Evolutionary conservation across 1,140 invertebrate species (phyloP).

Genomic region (Sycophila sp.): DNA sequence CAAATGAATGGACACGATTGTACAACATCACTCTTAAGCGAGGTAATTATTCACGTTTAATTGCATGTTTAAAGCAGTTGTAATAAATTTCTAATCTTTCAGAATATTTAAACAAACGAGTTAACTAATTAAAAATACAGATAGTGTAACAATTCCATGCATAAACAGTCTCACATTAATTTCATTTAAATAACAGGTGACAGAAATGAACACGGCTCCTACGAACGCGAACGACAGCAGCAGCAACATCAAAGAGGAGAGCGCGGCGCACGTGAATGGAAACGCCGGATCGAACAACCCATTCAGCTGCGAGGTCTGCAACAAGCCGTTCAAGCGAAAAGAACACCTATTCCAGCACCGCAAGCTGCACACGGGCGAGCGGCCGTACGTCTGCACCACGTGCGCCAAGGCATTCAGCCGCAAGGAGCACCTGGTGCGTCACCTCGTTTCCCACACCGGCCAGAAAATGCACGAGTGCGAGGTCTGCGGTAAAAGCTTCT

Average conservation of each 20-base stretch:
- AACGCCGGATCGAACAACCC: too few relatives aligned
- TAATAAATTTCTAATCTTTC: background rate
- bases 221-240: too few relatives aligned
- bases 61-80: background rate
- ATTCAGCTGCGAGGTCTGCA: conserved; percentile 69
- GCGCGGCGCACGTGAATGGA: background rate
- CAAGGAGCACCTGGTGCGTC: conserved; percentile 78
- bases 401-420: conserved; percentile 80
- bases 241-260: conserved; percentile 15
- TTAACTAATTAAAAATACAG: too few relatives aligned
- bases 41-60: too few relatives aligned
- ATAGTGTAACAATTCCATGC: too few relatives aligned
- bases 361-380: conserved; percentile 81
- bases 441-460: conserved; percentile 79
- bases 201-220: conserved; percentile 34
- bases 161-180: too few relatives aligned
- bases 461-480: conserved; percentile 80
- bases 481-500: conserved; percentile 80
- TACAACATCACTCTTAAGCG: conserved; percentile 49
- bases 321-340: conserved; percentile 71
- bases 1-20: conserved; percentile 58
- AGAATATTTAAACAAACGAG: background rate
- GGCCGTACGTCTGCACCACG: conserved; percentile 75
- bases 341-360: conserved; percentile 73
- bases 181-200: conserved; percentile 20